Base-by-base conservation (phyloP, 2,797 vertebrate species). In the Gastrophryne carolinensis region DNA sequence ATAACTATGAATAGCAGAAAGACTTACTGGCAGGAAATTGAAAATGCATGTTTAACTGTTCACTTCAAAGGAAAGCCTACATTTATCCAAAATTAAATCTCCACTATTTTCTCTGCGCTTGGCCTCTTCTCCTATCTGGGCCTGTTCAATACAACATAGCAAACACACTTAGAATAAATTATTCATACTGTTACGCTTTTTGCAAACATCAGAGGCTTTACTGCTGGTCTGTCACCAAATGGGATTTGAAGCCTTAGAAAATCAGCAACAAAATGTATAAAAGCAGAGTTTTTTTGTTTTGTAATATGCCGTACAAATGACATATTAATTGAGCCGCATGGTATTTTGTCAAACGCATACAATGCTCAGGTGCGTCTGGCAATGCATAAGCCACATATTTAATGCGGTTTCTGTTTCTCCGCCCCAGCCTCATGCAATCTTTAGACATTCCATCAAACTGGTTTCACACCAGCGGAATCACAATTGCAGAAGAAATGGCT, bases 11-110 rank as follows among this genome's bases (percentile, higher is more conserved):
- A 75, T 67, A 67, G 37, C 61, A 75, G 35, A 50, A 60, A 67
- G 63, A 21, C 71, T 65, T 73, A 56, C 50, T 66, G 39, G 54
- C 68, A 71, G 68, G 68, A 71, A 71, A 71, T 71, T 66, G 62
- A 66, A 74, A 73, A 74, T 35, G 72, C 72, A 66, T 74, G 61
- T 74, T 66, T 74, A 72, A 50, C 56, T 72, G 69, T 49, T 61
- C 56, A 72, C 69, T 72, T 72, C 54, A 72, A 72, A 72, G 57
- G 41, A 41, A 71, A 49, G 69, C 56, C 57, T 61, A 61, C 29
- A 37, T 60, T 72, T 72, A 72, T 72, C 54, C 54, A 61, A 72
- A 69, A 69, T 69, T 56, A 69, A 69, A 69, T 69, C 66, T 69
- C 34, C 52, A 50, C 56, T 72, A 72, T 72, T 61, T 72, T 72